phyloP scores from a whole-genome alignment of 2,888 invertebrate species.

The Dryobotodes eremita region DNA sequence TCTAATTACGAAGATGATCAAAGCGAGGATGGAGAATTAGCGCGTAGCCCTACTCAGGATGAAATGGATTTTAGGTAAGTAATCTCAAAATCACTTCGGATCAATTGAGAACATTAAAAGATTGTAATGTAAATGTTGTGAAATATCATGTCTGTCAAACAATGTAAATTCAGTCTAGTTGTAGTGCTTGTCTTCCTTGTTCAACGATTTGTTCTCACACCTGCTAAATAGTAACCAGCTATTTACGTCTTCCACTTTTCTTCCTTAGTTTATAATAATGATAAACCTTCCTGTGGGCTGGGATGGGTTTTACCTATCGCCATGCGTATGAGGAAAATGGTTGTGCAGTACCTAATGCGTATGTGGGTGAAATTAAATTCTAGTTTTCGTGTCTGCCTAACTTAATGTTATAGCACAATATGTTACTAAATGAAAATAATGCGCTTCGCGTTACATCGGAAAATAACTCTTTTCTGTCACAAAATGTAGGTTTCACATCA shows the following conservation, averaged over 20 bases:
- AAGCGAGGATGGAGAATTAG: constrained; percentile 96
- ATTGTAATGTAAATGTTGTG: constrained; percentile 25
- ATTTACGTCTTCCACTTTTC: background rate
- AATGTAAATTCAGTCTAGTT: background rate
- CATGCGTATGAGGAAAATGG: constrained; percentile 42
- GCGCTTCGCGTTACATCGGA: background rate
- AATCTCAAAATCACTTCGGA: background rate
- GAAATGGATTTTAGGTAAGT: constrained; percentile 90
- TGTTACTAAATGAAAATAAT: background rate
- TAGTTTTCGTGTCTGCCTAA: background rate
- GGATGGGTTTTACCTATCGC: constrained; percentile 27
- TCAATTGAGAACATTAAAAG: background rate
- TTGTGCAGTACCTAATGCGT: background rate
- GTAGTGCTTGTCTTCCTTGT: constrained; percentile 2
- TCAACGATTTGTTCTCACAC: constrained; percentile 10
- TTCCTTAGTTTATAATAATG: background rate
- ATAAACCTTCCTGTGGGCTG: background rate
- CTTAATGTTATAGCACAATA: background rate
- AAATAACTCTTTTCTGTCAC: background rate
- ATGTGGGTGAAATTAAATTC: background rate
- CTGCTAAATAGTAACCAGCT: background rate
- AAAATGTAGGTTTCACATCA: background rate
- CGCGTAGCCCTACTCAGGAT: constrained; percentile 93
- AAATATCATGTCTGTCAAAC: constrained; percentile 45
- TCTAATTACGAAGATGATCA: constrained; percentile 92